phyloP scores from a whole-genome alignment of 1,140 invertebrate genomes.

The Sinonovacula constricta region DNA sequence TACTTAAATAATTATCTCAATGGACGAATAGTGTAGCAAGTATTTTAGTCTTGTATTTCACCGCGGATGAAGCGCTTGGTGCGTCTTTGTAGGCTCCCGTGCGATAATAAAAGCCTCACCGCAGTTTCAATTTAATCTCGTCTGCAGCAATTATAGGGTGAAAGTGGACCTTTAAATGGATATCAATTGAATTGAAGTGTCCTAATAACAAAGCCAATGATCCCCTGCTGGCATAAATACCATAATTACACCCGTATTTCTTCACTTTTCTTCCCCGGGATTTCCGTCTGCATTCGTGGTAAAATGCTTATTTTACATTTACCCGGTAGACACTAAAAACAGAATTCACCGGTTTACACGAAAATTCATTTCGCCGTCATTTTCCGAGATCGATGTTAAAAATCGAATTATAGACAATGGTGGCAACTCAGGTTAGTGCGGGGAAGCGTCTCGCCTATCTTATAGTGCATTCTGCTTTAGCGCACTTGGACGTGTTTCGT shows the following conservation, averaged over 20 bases:
- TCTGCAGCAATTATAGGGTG: background rate
- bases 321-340: background rate
- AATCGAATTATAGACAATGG: background rate
- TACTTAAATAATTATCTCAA: background rate
- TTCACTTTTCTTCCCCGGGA: background rate
- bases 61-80: background rate
- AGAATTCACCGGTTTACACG: background rate
- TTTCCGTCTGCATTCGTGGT: background rate
- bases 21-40: background rate
- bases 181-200: background rate
- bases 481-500: background rate
- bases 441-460: background rate
- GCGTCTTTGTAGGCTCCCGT: background rate
- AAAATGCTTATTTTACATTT: background rate
- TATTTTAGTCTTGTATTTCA: background rate
- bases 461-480: background rate
- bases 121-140: background rate
- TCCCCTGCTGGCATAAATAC: background rate
- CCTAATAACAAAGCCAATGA: background rate
- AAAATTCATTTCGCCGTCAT: background rate
- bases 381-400: background rate
- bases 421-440: background rate
- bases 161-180: conserved; percentile 1
- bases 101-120: background rate
- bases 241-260: background rate